Conservation (phyloP, 1,140 invertebrate genomes). For the Aphelinus certus region DNA sequence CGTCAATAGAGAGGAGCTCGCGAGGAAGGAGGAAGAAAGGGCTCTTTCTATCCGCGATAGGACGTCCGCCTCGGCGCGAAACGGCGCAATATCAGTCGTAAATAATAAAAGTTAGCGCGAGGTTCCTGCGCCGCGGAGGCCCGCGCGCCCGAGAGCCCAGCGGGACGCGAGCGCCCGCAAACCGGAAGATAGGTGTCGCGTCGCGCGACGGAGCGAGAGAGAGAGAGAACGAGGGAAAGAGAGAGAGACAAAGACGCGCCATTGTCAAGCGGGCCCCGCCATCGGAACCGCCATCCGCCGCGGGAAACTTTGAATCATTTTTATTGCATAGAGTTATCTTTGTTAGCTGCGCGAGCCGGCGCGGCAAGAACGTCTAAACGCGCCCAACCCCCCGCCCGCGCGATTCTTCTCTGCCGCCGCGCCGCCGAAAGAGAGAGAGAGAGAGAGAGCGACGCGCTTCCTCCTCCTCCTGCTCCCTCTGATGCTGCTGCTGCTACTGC, state of each 20-base stretch:
- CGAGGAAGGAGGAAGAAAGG: slow-evolving; percentile 32
- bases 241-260: slow-evolving; percentile 65
- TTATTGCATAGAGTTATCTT: slow-evolving; percentile 69
- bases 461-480: no score
- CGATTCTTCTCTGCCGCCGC: slow-evolving; percentile 42
- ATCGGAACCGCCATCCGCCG: slow-evolving; percentile 66
- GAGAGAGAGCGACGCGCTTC: background rate
- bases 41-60: slow-evolving; percentile 15
- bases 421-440: background rate
- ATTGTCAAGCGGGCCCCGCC: slow-evolving; percentile 65
- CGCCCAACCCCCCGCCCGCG: slow-evolving; percentile 24
- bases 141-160: slow-evolving; percentile 51
- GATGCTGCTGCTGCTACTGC: background rate
- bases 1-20: slow-evolving; percentile 44
- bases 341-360: slow-evolving; percentile 63
- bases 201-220: slow-evolving; percentile 56
- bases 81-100: slow-evolving; percentile 66
- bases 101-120: slow-evolving; percentile 68
- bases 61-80: slow-evolving; percentile 31
- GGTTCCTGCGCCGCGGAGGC: slow-evolving; percentile 62
- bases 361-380: slow-evolving; percentile 62
- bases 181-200: slow-evolving; percentile 68
- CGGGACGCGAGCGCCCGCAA: slow-evolving; percentile 54
- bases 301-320: slow-evolving; percentile 69
- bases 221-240: slow-evolving; percentile 52